These are phyloP conservation scores for Chloroceryle inda DNA, from an alignment of 2,797 vertebrate species.

Conservation along the genomic window DNA sequence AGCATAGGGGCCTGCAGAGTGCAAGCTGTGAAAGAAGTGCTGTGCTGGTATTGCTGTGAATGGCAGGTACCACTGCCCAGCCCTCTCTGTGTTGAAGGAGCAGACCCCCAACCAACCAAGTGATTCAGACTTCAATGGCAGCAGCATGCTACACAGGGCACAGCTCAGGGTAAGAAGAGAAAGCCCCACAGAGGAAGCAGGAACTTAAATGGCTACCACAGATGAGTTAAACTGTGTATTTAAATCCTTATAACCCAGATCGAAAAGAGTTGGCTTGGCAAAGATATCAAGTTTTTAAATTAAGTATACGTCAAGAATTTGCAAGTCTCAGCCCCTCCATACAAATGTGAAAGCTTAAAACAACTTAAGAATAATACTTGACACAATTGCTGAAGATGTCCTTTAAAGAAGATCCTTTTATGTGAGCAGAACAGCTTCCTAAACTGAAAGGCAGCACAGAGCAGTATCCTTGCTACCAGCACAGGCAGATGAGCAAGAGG, in stretches of 20 bases:
- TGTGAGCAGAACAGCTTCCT: neutral
- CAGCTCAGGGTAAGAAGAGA: neutral
- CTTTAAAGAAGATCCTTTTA: neutral
- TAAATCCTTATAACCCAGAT: conserved; percentile 9
- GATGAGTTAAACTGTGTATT: neutral
- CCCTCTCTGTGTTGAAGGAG: fast-evolving
- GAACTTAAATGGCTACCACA: neutral
- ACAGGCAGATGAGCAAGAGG: neutral
- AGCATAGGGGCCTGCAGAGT: fast-evolving
- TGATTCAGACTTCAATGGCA: fast-evolving
- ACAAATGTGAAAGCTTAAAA: neutral
- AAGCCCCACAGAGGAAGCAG: neutral
- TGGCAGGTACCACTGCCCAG: neutral
- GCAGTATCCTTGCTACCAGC: neutral
- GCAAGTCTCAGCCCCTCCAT: neutral
- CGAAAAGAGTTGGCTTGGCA: neutral
- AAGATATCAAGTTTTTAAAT: neutral
- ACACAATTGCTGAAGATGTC: neutral
- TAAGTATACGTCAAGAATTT: neutral
- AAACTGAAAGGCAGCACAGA: neutral
- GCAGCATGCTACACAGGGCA: fast-evolving
- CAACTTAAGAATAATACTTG: neutral
- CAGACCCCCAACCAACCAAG: neutral
- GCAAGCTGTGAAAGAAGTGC: neutral
- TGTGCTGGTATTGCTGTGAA: neutral